Evolutionary conservation across 2,113 vertebrate species (phyloP).

Genomic region (Zosterops borbonicus): DNA sequence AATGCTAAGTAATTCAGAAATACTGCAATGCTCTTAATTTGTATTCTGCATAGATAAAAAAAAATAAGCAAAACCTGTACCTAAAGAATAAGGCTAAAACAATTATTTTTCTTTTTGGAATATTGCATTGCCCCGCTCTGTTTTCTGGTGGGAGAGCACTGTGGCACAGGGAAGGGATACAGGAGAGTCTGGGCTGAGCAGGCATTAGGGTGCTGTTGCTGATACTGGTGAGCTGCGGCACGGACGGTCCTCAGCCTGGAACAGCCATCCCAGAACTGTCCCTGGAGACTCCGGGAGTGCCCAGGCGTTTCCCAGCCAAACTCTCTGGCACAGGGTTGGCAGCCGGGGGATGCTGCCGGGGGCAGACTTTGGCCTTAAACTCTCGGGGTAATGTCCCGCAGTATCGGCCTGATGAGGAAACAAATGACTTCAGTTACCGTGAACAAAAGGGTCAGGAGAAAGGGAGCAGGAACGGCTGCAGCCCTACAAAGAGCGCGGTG

Average conservation of each 20-base stretch:
- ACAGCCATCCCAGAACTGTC: background rate
- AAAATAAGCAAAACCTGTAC: background rate
- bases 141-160: background rate
- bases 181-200: background rate
- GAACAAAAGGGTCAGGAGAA: background rate
- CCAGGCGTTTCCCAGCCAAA: fast-evolving
- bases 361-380: background rate
- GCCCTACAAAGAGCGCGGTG: background rate
- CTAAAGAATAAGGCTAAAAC: background rate
- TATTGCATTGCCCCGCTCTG: fast-evolving
- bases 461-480: background rate
- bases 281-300: background rate
- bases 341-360: background rate
- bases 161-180: fast-evolving
- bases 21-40: background rate
- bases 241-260: background rate
- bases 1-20: background rate
- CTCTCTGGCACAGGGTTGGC: too few species aligned
- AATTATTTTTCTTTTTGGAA: background rate
- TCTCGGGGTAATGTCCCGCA: background rate
- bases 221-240: fast-evolving
- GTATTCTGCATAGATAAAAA: background rate
- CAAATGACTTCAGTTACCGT: background rate
- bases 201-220: background rate
- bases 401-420: background rate